A percentile compares a stretch with the other conserved stretches of the same genome.
phyloP scores from a whole-genome alignment of 2,797 vertebrate species.

The Catostomus latipinnis region DNA sequence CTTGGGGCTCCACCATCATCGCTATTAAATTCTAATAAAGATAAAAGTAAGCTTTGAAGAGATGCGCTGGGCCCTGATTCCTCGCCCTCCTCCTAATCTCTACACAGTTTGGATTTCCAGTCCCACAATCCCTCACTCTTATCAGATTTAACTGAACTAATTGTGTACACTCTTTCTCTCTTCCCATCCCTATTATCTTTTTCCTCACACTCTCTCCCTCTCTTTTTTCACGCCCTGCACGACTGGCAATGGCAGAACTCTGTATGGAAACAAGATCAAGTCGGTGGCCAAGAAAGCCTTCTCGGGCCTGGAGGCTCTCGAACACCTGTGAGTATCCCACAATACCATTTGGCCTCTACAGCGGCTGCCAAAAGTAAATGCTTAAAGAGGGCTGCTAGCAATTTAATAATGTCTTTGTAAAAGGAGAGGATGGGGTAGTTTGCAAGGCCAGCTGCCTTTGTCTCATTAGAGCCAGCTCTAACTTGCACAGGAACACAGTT shows the following conservation, averaged over 20 bases:
- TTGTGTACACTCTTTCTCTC: conserved; percentile 68
- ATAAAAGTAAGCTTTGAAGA: conserved; percentile 86
- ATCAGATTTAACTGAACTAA: conserved; percentile 83
- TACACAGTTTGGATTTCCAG: conserved; percentile 80
- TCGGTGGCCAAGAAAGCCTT: conserved; percentile 98
- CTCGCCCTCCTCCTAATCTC: conserved; percentile 76
- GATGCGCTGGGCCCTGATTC: conserved; percentile 50
- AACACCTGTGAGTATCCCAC: conserved; percentile 99
- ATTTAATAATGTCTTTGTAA: conserved; percentile 93
- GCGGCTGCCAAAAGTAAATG: conserved; percentile 80
- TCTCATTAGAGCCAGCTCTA: conserved; percentile 82
- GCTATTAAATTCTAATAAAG: conserved; percentile 83
- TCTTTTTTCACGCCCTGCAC: conserved; percentile 73
- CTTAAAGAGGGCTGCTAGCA: conserved; percentile 83
- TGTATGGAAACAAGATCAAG: conserved; percentile 99
- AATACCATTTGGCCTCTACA: conserved; percentile 68
- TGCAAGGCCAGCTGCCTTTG: conserved; percentile 88
- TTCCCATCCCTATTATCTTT: conserved; percentile 54
- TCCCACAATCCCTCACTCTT: conserved; percentile 69
- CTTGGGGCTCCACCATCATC: conserved; percentile 73
- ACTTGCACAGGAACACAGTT: conserved; percentile 81
- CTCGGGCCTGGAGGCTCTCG: conserved; percentile 92
- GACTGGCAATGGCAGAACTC: conserved; percentile 92
- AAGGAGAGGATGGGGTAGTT: conserved; percentile 81
- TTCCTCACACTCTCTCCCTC: conserved; percentile 27